Percentiles rank a stretch among this genome's conserved stretches.
phyloP scores from a whole-genome alignment of 2,113 vertebrate genomes.

The Lampris incognitus region DNA sequence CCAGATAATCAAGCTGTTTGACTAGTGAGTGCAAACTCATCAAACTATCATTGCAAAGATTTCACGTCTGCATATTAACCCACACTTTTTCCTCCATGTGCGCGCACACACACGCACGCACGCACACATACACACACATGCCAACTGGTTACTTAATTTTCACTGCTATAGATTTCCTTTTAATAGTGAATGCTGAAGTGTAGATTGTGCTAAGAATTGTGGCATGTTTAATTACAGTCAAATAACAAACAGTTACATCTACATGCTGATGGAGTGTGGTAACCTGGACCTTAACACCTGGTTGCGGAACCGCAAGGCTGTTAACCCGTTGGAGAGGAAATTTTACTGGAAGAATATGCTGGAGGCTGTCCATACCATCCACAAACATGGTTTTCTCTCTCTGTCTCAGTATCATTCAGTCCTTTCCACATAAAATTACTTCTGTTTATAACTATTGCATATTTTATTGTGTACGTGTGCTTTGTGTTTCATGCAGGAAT shows the following conservation, averaged over 20 bases:
- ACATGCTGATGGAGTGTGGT: constrained; percentile 98
- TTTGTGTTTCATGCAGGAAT: constrained; percentile 84
- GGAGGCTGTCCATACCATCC: constrained; percentile 96
- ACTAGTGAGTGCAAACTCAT: constrained; percentile 86
- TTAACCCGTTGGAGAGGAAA: constrained; percentile 93
- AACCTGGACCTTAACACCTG: constrained; percentile 97
- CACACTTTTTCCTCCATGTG: too few species aligned
- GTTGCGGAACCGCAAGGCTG: constrained; percentile 92
- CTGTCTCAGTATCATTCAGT: too few species aligned
- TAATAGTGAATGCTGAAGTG: too few species aligned
- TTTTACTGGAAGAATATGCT: constrained; percentile 99
- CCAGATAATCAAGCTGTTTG: constrained; percentile 95
- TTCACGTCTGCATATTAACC: not conserved
- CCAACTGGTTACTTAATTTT: too few species aligned
- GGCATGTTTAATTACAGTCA: constrained; percentile 84
- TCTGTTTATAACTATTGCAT: not conserved
- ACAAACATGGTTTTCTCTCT: constrained; percentile 88
- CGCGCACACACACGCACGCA: too few species aligned
- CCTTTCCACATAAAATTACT: not conserved
- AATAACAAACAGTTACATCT: constrained; percentile 91
- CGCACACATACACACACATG: too few species aligned
- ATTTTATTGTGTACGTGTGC: not conserved
- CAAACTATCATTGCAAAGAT: not conserved
- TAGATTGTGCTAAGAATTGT: not conserved
- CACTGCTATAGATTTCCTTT: too few species aligned